Conservation (phyloP, 2,113 vertebrate species). For the Onychostoma macrolepis region DNA sequence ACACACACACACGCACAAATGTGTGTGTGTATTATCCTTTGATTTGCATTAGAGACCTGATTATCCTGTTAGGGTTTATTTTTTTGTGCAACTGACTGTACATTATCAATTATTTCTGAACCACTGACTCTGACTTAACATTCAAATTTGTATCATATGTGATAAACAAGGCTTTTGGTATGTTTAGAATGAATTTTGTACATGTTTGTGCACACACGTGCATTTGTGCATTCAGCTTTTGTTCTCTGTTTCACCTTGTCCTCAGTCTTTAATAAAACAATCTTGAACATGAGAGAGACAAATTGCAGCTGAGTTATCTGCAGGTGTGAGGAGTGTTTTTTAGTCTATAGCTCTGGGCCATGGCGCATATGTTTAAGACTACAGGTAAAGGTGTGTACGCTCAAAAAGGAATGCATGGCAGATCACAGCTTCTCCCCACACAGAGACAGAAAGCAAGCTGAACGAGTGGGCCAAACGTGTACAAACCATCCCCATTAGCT, state of each 20-base stretch:
- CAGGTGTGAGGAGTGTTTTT: slow-evolving; percentile 71
- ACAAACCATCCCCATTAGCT: slow-evolving; percentile 28
- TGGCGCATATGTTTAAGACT: neutral
- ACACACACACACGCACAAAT: too few relatives aligned
- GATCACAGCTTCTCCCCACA: slow-evolving; percentile 4
- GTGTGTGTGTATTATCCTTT: too few relatives aligned
- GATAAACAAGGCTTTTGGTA: slow-evolving; percentile 1
- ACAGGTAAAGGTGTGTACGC: slow-evolving; percentile 19
- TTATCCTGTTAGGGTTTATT: neutral
- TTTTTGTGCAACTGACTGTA: neutral
- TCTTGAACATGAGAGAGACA: slow-evolving; percentile 78
- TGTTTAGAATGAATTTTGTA: neutral
- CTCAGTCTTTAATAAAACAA: slow-evolving; percentile 76
- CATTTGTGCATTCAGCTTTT: slow-evolving; percentile 60
- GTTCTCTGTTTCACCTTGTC: slow-evolving; percentile 75
- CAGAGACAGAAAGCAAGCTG: neutral
- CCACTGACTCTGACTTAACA: neutral
- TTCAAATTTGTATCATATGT: neutral
- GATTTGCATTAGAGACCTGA: too few relatives aligned
- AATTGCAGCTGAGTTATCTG: slow-evolving; percentile 71
- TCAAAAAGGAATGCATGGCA: slow-evolving; percentile 21
- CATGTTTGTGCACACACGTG: neutral
- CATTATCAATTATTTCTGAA: neutral
- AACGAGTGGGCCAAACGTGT: neutral
- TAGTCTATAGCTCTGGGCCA: slow-evolving; percentile 58